Evolutionary conservation across 2,888 invertebrate genomes (phyloP).

Genomic region (Cheilosia scutellata): DNA sequence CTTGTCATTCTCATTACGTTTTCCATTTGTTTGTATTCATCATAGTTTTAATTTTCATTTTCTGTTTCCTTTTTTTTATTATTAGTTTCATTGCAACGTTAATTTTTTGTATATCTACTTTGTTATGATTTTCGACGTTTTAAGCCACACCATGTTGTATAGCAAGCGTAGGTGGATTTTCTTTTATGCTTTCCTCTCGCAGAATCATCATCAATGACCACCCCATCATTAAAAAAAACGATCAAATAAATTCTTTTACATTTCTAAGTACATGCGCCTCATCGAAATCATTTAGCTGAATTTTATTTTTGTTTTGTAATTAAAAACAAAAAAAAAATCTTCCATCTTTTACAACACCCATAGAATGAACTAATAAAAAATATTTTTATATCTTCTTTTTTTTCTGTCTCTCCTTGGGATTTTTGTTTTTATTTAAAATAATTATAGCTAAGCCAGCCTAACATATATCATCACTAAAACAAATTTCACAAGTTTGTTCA

Average conservation of each 20-base stretch:
- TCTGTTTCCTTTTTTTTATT: slow-evolving; percentile 29
- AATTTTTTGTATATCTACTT: slow-evolving; percentile 15
- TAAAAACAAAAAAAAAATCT: slow-evolving; percentile 57
- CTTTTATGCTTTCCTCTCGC: slow-evolving; percentile 62
- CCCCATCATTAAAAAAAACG: slow-evolving; percentile 39
- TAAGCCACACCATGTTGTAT: slow-evolving; percentile 15
- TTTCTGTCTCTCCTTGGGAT: slow-evolving; percentile 76
- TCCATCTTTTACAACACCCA: slow-evolving; percentile 37
- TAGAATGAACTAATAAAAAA: slow-evolving; percentile 66
- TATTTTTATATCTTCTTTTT: slow-evolving; percentile 72
- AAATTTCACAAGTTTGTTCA: slow-evolving; percentile 78
- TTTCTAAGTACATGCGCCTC: slow-evolving; percentile 53
- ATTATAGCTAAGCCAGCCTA: slow-evolving; percentile 83
- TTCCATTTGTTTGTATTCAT: slow-evolving; percentile 42
- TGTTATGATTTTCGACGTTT: slow-evolving; percentile 25
- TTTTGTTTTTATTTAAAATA: slow-evolving; percentile 68
- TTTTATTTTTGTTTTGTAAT: slow-evolving; percentile 62
- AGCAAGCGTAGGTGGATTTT: slow-evolving; percentile 55
- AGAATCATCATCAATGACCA: slow-evolving; percentile 69
- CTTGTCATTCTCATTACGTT: slow-evolving; percentile 68
- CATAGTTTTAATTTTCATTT: slow-evolving; percentile 14
- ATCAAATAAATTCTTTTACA: neutral
- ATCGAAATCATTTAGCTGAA: slow-evolving; percentile 70
- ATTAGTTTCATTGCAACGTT: slow-evolving; percentile 41
- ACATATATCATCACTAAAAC: slow-evolving; percentile 82